A percentile compares a stretch with the other conserved stretches of the same genome.
Conservation (phyloP, 2,113 vertebrate species). For the Ammodytes dubius region DNA sequence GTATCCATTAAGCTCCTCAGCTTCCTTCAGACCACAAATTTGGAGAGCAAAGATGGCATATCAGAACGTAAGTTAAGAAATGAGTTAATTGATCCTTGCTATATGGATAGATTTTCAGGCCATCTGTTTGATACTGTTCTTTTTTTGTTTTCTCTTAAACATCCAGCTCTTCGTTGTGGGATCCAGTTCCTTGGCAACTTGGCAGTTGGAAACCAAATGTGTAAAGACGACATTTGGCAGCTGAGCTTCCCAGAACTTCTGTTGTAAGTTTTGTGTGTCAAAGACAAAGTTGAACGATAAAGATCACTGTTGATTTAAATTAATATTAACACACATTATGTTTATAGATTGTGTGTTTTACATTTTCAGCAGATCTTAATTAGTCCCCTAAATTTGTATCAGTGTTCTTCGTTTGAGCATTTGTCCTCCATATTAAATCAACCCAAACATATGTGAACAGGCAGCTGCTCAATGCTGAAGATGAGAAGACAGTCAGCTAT, state of each 20-base stretch:
- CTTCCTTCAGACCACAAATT: constrained; percentile 62
- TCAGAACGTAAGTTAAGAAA: constrained; percentile 77
- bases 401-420: not conserved
- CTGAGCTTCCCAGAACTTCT: constrained; percentile 78
- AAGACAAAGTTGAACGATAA: not conserved
- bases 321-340: not conserved
- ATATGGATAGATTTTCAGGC: not conserved
- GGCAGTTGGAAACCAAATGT: constrained; percentile 90
- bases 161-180: constrained; percentile 91
- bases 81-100: not conserved
- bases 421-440: not conserved
- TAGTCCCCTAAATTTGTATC: no score
- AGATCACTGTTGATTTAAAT: not conserved
- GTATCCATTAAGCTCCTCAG: constrained; percentile 72
- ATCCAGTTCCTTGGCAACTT: constrained; percentile 97
- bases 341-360: not conserved
- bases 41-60: constrained; percentile 49
- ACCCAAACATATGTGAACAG: constrained; percentile 60
- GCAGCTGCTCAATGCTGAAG: constrained; percentile 85
- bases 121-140: not conserved
- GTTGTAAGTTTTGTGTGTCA: constrained; percentile 74
- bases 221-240: constrained; percentile 90
- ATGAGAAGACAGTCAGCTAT: constrained; percentile 89
- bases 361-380: not conserved
- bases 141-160: not conserved